Evolutionary conservation across 2,888 invertebrate species (phyloP), one percentile per base, ranked within the genome.

Genomic region (Dasysyrphus tricinctus): DNA sequence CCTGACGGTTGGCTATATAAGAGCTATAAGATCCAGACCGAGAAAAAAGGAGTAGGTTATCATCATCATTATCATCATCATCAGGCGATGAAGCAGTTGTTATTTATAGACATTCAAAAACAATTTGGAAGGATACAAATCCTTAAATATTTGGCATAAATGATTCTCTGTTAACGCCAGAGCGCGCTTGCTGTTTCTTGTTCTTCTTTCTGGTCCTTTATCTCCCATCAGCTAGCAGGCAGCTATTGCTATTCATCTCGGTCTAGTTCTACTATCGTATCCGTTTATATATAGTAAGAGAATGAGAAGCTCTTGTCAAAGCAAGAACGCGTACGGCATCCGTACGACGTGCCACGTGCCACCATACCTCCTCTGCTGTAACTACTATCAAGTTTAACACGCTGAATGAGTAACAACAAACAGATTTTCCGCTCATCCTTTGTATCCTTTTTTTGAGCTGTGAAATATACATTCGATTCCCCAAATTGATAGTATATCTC

Each of bases 391-490:
- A 78, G 86, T 86, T 72, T 82, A 75, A 86, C 78, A 86, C 86
- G 86, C 78, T 78, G 82, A 86, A 82, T 86, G 82, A 78, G 69
- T 86, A 82, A 86, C 82, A 86, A 86, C 86, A 86, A 86, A 86
- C 86, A 86, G 86, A 82, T 86, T 86, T 86, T 86, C 81, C 78
- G 82, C 86, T 86, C 86, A 86, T 86, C 86, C 78, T 82, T 81
- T 81, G 61, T 79, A 70, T 69, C 54, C 73, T 72, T 76, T 54
- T 24, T 57, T 42, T 72, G 57, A 61, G 61, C 39, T 61, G 61
- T 24, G 24, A 61, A 61, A 42, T 39, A 61, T 39, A 61, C 42
- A 24, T 37, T 39, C 39, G 24, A 42, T 61, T 61, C 39, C 61
- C 61, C 61, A 61, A 37, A 34, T 37, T 59, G 76, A 81, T 81